Evolutionary conservation across 30 jellyfish, hydroid and myxozoan species (phyloP), one percentile per base, ranked within the genome.

Genomic region (Phacellophora camtschatica): DNA sequence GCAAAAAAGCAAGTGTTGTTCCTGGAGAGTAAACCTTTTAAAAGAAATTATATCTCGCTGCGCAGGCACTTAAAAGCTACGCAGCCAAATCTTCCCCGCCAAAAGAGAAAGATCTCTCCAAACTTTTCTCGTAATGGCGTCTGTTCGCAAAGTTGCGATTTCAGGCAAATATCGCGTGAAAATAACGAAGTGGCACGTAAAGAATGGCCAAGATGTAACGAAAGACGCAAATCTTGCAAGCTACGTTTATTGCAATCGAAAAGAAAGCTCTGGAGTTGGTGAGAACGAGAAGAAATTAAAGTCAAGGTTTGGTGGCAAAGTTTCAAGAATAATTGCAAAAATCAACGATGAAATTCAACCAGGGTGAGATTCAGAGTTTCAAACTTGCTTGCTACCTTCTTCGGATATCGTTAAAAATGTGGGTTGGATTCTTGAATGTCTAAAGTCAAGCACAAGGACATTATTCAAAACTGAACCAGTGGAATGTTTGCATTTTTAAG

Each of bases 271-370:
- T 5, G 30, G 33, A 33, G 33, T 65, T 29, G 43, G 71, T 53
- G 37, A 35, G 3, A 16, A 66, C 10, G 96, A 91, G 64, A 78
- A 95, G 61, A 91, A 84, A 49, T 70, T 91, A 63, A 91, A 91
- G 81, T 96, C 98, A 16, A 67, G 92, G 61, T 85, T 75, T 48
- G 75, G 77, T 39, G 98, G 98, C 53, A 84, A 74, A 66, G 88
- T 91, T 4, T 18, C 79, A 20, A 84, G 79, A 20, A 57, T 91
- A 31, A 82, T 82, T 23, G 90, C 73, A n/a, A 66, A 71, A 74
- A 83, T 71, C 18, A 67, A 66, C 35, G 96, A 84, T 50, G 89
- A 65, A 66, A 82, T 80, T 15, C 56, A 74, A 25, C 73, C 95
- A 31, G 96, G 98, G 98, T 91, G 70, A 32, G n/a, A n/a, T n/a